These are phyloP conservation scores for Lepus americanus DNA, from an alignment of 2,113 vertebrate species.

Conservation along the genomic window DNA sequence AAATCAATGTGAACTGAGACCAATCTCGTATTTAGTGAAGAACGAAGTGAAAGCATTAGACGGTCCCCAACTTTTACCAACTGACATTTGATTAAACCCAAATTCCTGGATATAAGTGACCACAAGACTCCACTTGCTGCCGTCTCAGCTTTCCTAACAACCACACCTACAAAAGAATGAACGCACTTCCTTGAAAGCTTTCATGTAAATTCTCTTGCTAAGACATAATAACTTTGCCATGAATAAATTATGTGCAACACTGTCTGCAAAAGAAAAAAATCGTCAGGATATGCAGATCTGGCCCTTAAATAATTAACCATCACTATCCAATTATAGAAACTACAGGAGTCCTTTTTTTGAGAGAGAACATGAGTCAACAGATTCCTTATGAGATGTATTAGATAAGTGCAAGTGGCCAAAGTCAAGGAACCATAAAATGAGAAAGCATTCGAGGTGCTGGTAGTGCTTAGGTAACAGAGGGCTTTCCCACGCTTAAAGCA, in stretches of 20 bases:
- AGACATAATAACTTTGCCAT: conserved; percentile 66
- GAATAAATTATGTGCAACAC: conserved; percentile 68
- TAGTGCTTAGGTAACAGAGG: neutral
- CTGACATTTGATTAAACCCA: neutral
- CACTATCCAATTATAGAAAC: conserved; percentile 3
- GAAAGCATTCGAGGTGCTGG: neutral
- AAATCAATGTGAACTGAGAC: conserved; percentile 7
- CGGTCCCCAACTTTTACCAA: neutral
- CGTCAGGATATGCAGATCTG: conserved; percentile 62
- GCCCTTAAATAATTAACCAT: conserved; percentile 68
- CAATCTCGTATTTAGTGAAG: conserved; percentile 5
- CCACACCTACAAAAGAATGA: conserved; percentile 36
- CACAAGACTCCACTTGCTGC: neutral
- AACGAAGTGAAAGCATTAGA: neutral
- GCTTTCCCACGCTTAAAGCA: conserved; percentile 20
- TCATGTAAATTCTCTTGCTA: conserved; percentile 71
- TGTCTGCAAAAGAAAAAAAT: conserved; percentile 65
- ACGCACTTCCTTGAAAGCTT: conserved; percentile 58
- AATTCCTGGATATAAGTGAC: neutral
- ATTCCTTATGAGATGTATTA: conserved; percentile 12
- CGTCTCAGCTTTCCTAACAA: neutral
- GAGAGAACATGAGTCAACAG: neutral
- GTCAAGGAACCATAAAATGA: neutral
- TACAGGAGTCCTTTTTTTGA: neutral
- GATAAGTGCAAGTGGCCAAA: conserved; percentile 22